Evolutionary conservation across 2,113 vertebrate genomes (phyloP).

Genomic region (Argyrosomus japonicus): DNA sequence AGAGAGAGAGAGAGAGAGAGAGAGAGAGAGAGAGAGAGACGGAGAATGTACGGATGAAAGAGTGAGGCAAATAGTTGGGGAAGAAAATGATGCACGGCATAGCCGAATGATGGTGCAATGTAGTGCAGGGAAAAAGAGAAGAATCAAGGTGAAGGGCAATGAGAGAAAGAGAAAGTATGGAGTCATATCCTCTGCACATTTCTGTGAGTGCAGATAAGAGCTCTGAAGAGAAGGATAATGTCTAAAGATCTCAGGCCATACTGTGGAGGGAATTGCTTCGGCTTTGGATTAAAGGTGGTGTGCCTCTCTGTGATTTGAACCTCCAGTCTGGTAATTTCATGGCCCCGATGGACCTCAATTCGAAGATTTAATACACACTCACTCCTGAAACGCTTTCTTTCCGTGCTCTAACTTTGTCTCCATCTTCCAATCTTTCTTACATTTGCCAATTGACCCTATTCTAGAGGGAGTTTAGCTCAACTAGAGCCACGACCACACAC

Average conservation of each 20-base stretch:
- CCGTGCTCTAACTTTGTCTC: constrained; percentile 4
- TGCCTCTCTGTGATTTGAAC: not conserved
- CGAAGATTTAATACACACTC: constrained; percentile 27
- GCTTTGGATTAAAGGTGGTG: constrained; percentile 26
- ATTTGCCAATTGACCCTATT: constrained; percentile 27
- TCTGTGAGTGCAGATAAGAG: constrained; percentile 39
- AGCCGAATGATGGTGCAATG: not conserved
- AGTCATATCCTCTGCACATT: constrained; percentile 21
- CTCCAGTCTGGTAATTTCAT: constrained; percentile 28
- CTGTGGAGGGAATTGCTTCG: constrained; percentile 35
- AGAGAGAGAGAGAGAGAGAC: not conserved
- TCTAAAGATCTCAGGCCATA: constrained; percentile 17
- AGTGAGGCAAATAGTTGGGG: constrained; percentile 4
- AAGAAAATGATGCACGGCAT: not conserved
- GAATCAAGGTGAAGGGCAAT: constrained; percentile 14
- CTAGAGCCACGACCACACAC: not conserved
- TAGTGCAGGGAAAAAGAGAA: not conserved
- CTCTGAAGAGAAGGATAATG: constrained; percentile 24
- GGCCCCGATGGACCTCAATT: constrained; percentile 20
- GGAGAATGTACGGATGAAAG: not conserved
- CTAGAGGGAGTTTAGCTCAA: not conserved
- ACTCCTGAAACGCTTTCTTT: not conserved
- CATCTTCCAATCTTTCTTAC: not conserved
- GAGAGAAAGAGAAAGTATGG: not conserved
- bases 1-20: not conserved